Base-by-base conservation (phyloP, 2,888 invertebrate species). In the Diloba caeruleocephala region DNA sequence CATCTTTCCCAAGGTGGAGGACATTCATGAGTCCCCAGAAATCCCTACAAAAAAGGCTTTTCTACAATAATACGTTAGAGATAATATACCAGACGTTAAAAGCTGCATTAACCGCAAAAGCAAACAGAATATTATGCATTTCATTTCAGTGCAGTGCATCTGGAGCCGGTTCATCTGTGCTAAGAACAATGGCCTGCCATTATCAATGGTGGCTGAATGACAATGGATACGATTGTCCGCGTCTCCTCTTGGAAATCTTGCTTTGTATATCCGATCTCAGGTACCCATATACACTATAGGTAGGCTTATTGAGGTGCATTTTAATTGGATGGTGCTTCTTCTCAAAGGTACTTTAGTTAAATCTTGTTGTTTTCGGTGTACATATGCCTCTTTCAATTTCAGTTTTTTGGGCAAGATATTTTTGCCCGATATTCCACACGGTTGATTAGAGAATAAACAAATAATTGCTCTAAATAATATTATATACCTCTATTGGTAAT, bases 181-280 rank as follows among this genome's bases (percentile, higher is more conserved):
- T 12, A 7, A 31, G 43, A 59, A 62, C 61, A 62, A 62, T 32
- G 10, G 39, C 28, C 8, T 8, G 23, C 42, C 31, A 33, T 57
- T 63, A 33, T 63, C 53, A 49, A 63, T 63, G 49, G 64, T 42
- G 8, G 31, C 10, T 31, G 52, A 34, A 29, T 39, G 34, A 63
- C 64, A 64, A 64, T 50, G 25, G 53, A 33, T 33, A 9, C 42
- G 45, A 63, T 58, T 64, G 64, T 63, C 32, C 21, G 25, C 8
- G 5, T 14, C 41, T 46, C 36, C 53, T 58, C 13, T 17, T 39
- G 42, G 49, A 63, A 64, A 64, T 58, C 64, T 64, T 50, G 53
- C 58, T 36, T 53, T 37, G 31, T 60, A 2, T 33, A 37, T 50
- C 60, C 8, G 51, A 38, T 59, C 42, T 66, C 38, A 14, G 13